Evolutionary conservation across 1,140 invertebrate species (phyloP).

Genomic region (Nylanderia fulva): DNA sequence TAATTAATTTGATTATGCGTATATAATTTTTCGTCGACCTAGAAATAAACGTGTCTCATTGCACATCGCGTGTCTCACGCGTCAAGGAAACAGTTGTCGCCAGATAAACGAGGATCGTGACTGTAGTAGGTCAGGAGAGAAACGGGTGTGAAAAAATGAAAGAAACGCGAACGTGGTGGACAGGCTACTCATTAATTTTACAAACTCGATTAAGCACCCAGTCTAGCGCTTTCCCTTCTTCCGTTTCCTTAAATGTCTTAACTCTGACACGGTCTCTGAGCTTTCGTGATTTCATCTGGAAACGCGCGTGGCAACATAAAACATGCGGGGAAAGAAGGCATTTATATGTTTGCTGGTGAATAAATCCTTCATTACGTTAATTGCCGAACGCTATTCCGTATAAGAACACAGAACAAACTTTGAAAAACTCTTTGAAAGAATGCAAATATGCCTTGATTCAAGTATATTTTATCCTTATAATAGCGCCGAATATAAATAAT

Average conservation of each 20-base stretch:
- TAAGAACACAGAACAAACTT: too few species aligned
- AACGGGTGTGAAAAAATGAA: slow-evolving; percentile 32
- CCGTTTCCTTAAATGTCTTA: not conserved
- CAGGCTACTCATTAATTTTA: slow-evolving; percentile 52
- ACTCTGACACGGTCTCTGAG: slow-evolving; percentile 22
- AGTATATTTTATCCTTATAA: too few species aligned
- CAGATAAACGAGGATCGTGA: slow-evolving; percentile 14
- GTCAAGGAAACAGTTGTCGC: slow-evolving; percentile 36
- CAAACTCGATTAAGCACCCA: slow-evolving; percentile 48
- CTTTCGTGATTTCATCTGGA: not conserved
- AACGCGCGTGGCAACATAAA: not conserved
- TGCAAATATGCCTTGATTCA: too few species aligned
- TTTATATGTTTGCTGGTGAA: not conserved
- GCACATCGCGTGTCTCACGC: slow-evolving; percentile 2
- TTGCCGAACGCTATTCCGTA: too few species aligned
- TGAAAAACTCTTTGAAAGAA: too few species aligned
- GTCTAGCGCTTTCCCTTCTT: slow-evolving; percentile 14
- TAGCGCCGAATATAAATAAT: too few species aligned
- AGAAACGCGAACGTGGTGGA: slow-evolving; percentile 1
- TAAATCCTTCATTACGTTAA: not conserved
- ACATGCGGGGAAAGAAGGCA: not conserved
- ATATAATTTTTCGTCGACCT: not conserved
- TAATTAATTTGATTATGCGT: too few species aligned
- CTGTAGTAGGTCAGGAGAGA: slow-evolving; percentile 37
- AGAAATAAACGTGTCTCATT: not conserved